phyloP scores from a whole-genome alignment of 2,113 vertebrate genomes.

The Pomatorhinus ruficollis region DNA sequence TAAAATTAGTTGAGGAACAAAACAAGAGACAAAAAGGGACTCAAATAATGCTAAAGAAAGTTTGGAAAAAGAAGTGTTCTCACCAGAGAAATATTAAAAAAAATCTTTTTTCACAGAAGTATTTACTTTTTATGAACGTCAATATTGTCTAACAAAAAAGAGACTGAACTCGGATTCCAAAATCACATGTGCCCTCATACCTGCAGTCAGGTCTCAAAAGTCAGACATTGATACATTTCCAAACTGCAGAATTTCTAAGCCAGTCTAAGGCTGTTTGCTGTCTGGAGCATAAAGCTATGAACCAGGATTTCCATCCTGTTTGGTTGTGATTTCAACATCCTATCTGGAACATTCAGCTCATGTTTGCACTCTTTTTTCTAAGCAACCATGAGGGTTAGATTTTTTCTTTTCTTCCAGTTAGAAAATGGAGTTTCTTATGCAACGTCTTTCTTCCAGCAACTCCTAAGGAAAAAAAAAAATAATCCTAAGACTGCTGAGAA shows the following conservation, averaged over 20 bases:
- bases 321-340: conserved; percentile 30
- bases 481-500: background rate
- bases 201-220: background rate
- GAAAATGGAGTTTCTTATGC: background rate
- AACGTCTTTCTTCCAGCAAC: background rate
- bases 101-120: background rate
- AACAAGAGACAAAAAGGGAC: background rate
- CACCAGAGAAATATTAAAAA: background rate
- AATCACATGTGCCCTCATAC: background rate
- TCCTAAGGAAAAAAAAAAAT: background rate
- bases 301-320: conserved; percentile 18
- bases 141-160: background rate
- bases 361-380: conserved; percentile 13
- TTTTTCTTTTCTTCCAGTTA: background rate
- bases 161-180: background rate
- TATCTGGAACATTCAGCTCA: conserved; percentile 33
- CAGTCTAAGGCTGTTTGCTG: background rate
- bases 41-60: background rate
- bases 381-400: background rate
- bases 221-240: background rate
- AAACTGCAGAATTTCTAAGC: background rate
- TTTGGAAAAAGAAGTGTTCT: background rate
- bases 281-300: conserved; percentile 5
- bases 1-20: background rate
- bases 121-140: background rate